A percentile compares a stretch with the other conserved stretches of the same genome.
Evolutionary conservation across 2,888 invertebrate genomes (phyloP).

Genomic region (Dryadula phaetusa): DNA sequence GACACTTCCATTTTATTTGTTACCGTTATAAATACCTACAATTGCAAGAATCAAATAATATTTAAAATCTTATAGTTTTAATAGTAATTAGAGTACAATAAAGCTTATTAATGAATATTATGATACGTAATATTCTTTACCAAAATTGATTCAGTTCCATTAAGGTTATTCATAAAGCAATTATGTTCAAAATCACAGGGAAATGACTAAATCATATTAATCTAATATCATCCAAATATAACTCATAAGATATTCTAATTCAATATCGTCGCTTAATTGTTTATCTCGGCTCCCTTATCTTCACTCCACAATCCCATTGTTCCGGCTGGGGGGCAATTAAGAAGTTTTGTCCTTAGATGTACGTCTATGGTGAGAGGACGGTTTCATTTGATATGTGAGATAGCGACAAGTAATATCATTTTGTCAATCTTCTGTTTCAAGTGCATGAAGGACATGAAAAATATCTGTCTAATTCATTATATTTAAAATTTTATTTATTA

Average conservation of each 20-base stretch:
- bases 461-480: background rate
- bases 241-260: slow-evolving; percentile 35
- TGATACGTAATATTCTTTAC: background rate
- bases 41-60: too few species aligned
- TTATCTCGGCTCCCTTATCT: slow-evolving; percentile 31
- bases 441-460: background rate
- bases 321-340: slow-evolving; percentile 33
- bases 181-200: slow-evolving; percentile 6
- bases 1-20: too few species aligned
- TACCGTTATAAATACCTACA: too few species aligned
- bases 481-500: too few species aligned
- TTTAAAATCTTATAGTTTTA: too few species aligned
- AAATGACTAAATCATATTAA: slow-evolving; percentile 16
- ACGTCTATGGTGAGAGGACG: background rate
- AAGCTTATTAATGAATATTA: too few species aligned
- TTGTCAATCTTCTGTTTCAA: background rate
- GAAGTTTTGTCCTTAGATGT: slow-evolving; percentile 28
- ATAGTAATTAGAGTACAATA: too few species aligned
- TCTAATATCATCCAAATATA: slow-evolving; percentile 18
- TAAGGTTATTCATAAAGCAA: slow-evolving; percentile 5
- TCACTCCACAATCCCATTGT: slow-evolving; percentile 25
- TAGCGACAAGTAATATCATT: background rate
- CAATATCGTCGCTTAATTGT: slow-evolving; percentile 37
- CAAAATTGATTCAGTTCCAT: background rate
- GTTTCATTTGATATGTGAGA: slow-evolving; percentile 20